Percentiles rank a stretch among this genome's conserved stretches.
These are phyloP conservation scores for Octopus sinensis DNA, from an alignment of 1,140 invertebrate species.

Conservation along the genomic window DNA sequence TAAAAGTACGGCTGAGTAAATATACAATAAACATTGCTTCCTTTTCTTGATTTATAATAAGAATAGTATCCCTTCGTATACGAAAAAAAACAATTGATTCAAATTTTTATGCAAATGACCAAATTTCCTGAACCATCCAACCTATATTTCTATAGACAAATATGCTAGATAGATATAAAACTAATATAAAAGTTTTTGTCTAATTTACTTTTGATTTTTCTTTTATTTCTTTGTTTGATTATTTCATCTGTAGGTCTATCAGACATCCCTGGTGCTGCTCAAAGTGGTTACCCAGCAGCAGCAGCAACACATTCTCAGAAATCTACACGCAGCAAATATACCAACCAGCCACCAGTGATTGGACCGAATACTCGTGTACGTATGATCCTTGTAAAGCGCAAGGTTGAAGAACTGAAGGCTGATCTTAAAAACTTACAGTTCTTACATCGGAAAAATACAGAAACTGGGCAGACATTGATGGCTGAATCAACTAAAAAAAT, in stretches of 20 bases:
- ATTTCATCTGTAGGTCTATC: slow-evolving; percentile 28
- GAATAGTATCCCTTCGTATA: too few species aligned
- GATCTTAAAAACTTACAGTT: slow-evolving; percentile 84
- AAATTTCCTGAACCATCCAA: too few species aligned
- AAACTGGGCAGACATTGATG: slow-evolving; percentile 85
- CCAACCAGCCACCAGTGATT: neutral
- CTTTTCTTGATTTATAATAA: too few species aligned
- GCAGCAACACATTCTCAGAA: neutral
- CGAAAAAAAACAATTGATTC: too few species aligned
- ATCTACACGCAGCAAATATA: neutral
- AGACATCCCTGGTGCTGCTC: slow-evolving; percentile 26
- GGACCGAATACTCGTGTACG: neutral
- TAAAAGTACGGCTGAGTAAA: too few species aligned
- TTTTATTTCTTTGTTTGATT: neutral
- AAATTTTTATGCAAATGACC: too few species aligned
- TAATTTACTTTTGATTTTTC: too few species aligned
- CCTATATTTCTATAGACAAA: too few species aligned
- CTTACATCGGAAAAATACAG: slow-evolving; percentile 85
- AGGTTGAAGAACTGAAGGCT: slow-evolving; percentile 78
- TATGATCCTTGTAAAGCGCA: slow-evolving; percentile 28
- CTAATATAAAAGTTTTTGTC: too few species aligned
- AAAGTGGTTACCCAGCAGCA: neutral
- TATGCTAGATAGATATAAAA: too few species aligned
- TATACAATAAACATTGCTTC: too few species aligned
- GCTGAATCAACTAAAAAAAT: slow-evolving; percentile 70